phyloP scores from a whole-genome alignment of 2,888 invertebrate species.

The Ennomos quercinarius region DNA sequence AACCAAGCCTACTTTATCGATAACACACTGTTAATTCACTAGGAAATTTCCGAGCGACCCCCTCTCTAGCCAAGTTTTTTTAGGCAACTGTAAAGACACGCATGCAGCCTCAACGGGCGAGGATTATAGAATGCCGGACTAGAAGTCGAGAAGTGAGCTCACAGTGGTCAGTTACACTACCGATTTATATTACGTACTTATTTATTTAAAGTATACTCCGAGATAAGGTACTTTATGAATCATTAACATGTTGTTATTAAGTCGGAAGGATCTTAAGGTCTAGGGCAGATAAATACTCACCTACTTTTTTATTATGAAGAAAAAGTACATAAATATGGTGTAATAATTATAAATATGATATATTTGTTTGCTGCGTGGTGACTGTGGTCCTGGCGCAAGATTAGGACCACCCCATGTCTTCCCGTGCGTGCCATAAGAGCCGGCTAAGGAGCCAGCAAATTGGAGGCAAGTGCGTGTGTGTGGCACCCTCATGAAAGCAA shows the following conservation, averaged over 20 bases:
- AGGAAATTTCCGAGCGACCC: conserved; percentile 13
- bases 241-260: conserved; percentile 17
- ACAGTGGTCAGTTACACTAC: conserved; percentile 6
- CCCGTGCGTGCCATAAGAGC: no score
- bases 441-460: no score
- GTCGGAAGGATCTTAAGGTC: conserved; percentile 19
- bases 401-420: no score
- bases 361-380: no score
- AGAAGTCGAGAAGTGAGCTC: neutral
- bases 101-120: conserved; percentile 17
- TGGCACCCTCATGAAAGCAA: no score
- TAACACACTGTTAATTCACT: conserved; percentile 10
- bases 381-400: no score
- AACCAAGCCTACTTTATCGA: conserved; percentile 5
- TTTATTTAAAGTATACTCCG: conserved; percentile 9
- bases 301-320: neutral
- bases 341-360: neutral
- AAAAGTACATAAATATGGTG: neutral
- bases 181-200: neutral
- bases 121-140: conserved; percentile 10
- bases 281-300: conserved; percentile 8
- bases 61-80: conserved; percentile 14
- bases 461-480: no score
- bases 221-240: conserved; percentile 19
- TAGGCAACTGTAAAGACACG: conserved; percentile 9